Base-by-base conservation (phyloP, 2,797 vertebrate genomes). In the Myotis vivesi region DNA sequence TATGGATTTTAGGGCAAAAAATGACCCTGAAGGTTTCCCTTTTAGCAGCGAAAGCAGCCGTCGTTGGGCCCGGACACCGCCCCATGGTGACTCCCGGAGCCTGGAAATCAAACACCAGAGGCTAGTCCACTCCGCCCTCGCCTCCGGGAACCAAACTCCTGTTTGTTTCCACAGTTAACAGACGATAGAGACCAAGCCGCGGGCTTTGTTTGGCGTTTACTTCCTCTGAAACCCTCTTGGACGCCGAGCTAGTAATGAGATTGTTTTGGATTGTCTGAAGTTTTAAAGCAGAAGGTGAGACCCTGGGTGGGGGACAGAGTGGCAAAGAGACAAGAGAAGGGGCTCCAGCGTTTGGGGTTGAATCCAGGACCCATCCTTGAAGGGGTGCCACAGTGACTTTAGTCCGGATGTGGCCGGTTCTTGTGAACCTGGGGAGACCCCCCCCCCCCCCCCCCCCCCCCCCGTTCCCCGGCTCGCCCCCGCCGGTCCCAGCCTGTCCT, bases 371-470 rank as follows among this genome's bases (percentile, higher is more conserved):
- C 53, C 8, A 0, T 25, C 41, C 38, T 79, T 28, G 1, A 30
- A 46, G 36, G 12, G 2, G 49, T 33, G 25, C 15, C 44, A 16
- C 17, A 13, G 23, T 55, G 73, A 9, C 36, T 11, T 86, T 30
- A 4, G 36, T 44, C 8, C 22, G 5, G 23, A 19, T 12, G 4
- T 3, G 36, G 22, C 17, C 7, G 22, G n/a, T 33, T 71, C 20
- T 71, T 30, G 13, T n/a, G 41, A 68, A 23, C n/a, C 49, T n/a
- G n/a, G 41, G 28, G 51, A 38, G 8, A 41, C 41, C 20, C 25
- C 6, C 23, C 12, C 12, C n/a, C 3, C 12, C 3, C 9, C 20
- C 33, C 33, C 5, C 2, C 28, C 25, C 6, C 23, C 5, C 2
- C 28, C 25, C 6, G 12, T 2, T 7, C 3, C 9, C 20, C 20